Percentiles rank a stretch among this genome's conserved stretches.
phyloP scores from a whole-genome alignment of 2,113 vertebrate species.

The Mastomys coucha region DNA sequence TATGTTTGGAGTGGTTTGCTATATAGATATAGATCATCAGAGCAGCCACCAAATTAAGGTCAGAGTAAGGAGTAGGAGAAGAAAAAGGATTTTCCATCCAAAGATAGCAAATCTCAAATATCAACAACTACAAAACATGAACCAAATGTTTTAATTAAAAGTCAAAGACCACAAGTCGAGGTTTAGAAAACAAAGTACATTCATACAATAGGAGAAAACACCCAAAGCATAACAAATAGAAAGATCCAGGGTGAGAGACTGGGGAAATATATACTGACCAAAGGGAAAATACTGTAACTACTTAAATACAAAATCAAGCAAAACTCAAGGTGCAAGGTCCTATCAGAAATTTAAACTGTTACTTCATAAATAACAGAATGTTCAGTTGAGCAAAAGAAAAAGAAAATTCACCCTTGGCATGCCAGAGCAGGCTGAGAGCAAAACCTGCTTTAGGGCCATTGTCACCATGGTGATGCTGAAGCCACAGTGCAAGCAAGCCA shows the following conservation, averaged over 20 bases:
- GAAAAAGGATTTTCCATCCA: neutral
- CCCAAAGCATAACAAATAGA: conserved; percentile 8
- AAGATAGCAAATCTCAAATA: neutral
- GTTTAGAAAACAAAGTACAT: neutral
- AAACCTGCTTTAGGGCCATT: neutral
- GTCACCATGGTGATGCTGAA: neutral
- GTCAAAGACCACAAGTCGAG: conserved; percentile 7
- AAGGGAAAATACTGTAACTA: conserved; percentile 7
- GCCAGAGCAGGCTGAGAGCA: neutral
- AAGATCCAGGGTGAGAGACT: conserved; percentile 21
- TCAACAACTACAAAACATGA: neutral
- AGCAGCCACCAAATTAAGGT: neutral
- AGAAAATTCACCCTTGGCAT: neutral
- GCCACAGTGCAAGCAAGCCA: neutral
- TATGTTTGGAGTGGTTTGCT: conserved; percentile 16
- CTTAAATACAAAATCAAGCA: conserved; percentile 22
- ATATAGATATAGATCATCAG: neutral
- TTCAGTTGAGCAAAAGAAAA: neutral
- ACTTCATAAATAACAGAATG: neutral
- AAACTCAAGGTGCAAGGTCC: conserved; percentile 35
- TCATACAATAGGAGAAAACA: neutral
- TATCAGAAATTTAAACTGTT: neutral
- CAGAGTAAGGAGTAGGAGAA: conserved; percentile 13
- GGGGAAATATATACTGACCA: neutral
- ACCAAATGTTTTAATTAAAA: conserved; percentile 32